A percentile compares a stretch with the other conserved stretches of the same genome.
These are phyloP conservation scores for Helogale parvula DNA, from an alignment of 2,113 vertebrate genomes.

Conservation along the genomic window DNA sequence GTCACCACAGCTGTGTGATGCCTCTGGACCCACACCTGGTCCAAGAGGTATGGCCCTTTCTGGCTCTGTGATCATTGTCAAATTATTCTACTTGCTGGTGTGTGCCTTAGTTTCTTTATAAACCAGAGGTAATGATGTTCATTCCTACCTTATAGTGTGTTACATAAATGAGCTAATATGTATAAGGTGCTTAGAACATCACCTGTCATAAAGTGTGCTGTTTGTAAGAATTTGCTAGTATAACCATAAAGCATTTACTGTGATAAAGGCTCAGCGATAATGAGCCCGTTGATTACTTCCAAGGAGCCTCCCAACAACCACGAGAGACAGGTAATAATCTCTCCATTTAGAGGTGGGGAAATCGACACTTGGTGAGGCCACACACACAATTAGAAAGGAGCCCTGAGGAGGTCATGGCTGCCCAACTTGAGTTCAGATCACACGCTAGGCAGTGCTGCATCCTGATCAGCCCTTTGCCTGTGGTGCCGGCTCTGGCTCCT, in stretches of 20 bases:
- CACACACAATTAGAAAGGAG: not conserved
- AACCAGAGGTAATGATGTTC: not conserved
- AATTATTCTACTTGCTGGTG: not conserved
- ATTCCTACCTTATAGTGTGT: not conserved
- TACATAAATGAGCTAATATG: not conserved
- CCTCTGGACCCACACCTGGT: not conserved
- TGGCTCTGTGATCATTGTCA: not conserved
- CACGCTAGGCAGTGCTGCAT: not conserved
- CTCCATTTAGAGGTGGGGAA: not conserved
- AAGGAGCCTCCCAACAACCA: not conserved
- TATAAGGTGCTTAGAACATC: not conserved
- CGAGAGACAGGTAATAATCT: slow-evolving; percentile 5
- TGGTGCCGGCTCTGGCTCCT: not conserved
- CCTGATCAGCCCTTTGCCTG: not conserved
- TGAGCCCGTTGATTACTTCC: not conserved
- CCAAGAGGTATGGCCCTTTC: not conserved
- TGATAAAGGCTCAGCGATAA: not conserved
- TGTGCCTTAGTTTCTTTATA: not conserved
- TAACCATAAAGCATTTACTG: not conserved
- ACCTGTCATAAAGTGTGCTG: not conserved
- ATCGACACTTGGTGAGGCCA: not conserved
- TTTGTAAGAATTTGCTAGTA: not conserved
- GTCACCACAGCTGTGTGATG: not conserved
- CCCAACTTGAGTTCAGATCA: not conserved
- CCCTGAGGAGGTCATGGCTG: not conserved